Evolutionary conservation across 2,113 vertebrate genomes (phyloP).

Genomic region (Alexandromys fortis): DNA sequence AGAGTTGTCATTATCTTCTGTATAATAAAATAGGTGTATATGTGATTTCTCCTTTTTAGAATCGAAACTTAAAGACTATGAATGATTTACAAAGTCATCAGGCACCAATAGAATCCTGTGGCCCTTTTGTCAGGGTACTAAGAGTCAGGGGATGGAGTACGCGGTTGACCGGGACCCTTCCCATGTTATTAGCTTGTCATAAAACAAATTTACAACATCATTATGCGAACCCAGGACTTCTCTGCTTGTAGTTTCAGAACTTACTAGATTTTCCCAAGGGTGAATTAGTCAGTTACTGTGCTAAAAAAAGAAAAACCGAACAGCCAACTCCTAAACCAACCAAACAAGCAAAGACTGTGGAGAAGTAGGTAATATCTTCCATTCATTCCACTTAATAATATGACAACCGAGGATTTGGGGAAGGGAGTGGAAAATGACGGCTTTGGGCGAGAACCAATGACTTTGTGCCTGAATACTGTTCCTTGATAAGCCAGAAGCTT

Average conservation of each 20-base stretch:
- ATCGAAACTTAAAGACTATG: background rate
- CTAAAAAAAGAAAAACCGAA: background rate
- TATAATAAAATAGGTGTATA: background rate
- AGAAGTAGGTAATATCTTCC: background rate
- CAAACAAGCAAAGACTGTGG: background rate
- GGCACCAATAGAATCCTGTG: background rate
- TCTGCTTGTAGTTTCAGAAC: slow-evolving; percentile 70
- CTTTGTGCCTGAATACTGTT: background rate
- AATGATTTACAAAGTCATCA: background rate
- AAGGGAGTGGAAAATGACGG: background rate
- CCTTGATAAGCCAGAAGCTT: background rate
- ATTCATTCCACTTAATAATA: background rate
- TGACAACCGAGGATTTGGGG: slow-evolving; percentile 22
- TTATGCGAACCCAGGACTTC: slow-evolving; percentile 43
- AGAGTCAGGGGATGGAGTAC: background rate
- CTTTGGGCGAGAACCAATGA: background rate
- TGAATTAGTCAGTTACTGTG: slow-evolving; percentile 2
- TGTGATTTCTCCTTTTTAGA: slow-evolving; percentile 19
- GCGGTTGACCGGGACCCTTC: background rate
- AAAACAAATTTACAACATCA: slow-evolving; percentile 66
- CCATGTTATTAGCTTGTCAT: slow-evolving; percentile 58
- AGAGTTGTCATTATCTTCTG: slow-evolving; percentile 6
- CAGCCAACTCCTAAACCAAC: background rate
- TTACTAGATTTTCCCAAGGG: slow-evolving; percentile 47
- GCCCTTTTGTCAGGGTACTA: background rate